Conservation (phyloP, 2,113 vertebrate species). For the Scopus umbretta region DNA sequence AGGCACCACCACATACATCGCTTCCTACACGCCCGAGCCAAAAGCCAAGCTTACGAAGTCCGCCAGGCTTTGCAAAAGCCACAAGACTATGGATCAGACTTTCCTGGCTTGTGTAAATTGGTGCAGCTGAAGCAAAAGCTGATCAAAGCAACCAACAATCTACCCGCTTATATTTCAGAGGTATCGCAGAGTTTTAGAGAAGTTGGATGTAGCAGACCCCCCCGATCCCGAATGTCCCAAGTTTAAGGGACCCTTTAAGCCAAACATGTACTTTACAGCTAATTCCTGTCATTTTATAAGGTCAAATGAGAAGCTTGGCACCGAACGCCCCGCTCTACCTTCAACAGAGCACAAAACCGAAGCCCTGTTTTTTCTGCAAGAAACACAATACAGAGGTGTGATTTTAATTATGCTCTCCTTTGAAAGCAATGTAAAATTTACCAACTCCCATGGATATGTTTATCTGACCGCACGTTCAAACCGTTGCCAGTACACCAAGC, state of each 20-base stretch:
- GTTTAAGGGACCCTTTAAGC: neutral
- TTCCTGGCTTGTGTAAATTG: accelerated
- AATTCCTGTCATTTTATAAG: neutral
- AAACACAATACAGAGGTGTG: neutral
- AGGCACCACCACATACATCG: accelerated
- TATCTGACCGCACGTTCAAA: neutral
- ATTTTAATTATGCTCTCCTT: neutral
- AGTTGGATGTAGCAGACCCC: neutral
- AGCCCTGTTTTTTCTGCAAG: neutral
- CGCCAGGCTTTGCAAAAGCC: neutral
- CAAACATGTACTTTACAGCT: neutral
- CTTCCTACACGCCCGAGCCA: neutral
- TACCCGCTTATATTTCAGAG: neutral
- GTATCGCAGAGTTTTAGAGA: neutral
- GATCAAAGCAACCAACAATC: neutral
- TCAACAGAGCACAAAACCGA: neutral
- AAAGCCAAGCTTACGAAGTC: neutral
- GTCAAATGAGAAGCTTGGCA: neutral
- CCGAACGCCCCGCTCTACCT: neutral
- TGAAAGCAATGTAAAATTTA: neutral
- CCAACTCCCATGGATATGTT: neutral
- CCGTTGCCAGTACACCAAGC: accelerated
- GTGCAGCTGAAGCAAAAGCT: neutral
- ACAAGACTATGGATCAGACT: neutral
- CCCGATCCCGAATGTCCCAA: neutral